Evolutionary conservation across 2,888 invertebrate genomes (phyloP), one percentile per base, ranked within the genome.

Genomic region (Parnassius smintheus): DNA sequence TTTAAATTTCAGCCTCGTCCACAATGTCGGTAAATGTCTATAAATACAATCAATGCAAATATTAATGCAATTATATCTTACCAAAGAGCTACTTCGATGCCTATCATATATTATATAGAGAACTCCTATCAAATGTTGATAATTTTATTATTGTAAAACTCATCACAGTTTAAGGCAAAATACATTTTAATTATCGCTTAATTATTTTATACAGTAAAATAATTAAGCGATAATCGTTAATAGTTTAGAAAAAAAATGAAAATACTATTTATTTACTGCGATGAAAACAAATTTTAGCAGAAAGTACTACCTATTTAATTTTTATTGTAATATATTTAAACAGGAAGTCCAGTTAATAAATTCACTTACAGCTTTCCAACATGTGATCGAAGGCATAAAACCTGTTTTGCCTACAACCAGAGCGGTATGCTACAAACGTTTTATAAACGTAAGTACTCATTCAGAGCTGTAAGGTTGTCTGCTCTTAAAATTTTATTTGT

Each of bases 311-410:
- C 13, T 13, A 49, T 49, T 13, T 44, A 44, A 11, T 44, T 9
- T 12, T 54, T 13, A 35, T 56, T 13, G 25, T 18, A 44, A 56
- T 59, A 50, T 56, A 59, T 55, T 65, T 62, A 61, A 48, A 59
- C 57, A 48, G 59, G 59, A 59, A 58, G 13, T 54, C 12, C 48
- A 60, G 48, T 48, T 35, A 45, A 51, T 44, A 42, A 41, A 9
- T 56, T 48, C 10, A 64, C 56, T 65, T 66, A 74, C 79, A 77
- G 81, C 85, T 85, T 85, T 85, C 83, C 82, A 83, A 81, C 81
- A 83, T 81, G 75, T 80, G 83, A 74, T 74, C 70, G 75, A 58
- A 66, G 64, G 56, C 18, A 18, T 57, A 59, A 75, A 85, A 86
- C 86, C 81, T 71, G 85, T 85, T 80, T 65, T 22, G 35, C 25